Percentiles rank a stretch among this genome's conserved stretches.
Evolutionary conservation across 2,888 invertebrate species (phyloP).

Genomic region (Disparrhopalites patrizii): DNA sequence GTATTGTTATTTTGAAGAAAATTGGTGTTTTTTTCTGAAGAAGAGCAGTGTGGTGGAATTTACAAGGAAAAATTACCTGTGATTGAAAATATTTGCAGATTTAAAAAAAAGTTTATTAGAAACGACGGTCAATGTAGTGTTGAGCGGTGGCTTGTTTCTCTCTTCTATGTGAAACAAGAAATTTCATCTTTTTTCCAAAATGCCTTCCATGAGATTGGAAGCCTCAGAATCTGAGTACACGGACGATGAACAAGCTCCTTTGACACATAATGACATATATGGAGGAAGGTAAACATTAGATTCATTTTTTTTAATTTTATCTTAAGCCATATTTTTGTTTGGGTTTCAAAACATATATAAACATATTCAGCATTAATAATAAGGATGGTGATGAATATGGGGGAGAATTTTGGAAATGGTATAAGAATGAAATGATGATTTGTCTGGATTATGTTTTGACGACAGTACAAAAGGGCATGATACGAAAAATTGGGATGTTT

Average conservation of each 20-base stretch:
- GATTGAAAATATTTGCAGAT: conserved; percentile 14
- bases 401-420: conserved; percentile 9
- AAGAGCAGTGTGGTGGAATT: background rate
- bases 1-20: too few relatives aligned
- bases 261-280: conserved; percentile 76
- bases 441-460: conserved; percentile 17
- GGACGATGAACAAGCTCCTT: conserved; percentile 81
- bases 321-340: too few relatives aligned
- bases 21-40: background rate
- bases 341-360: background rate
- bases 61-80: background rate
- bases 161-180: conserved; percentile 1
- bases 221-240: conserved; percentile 46
- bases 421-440: conserved; percentile 4
- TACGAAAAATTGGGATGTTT: conserved; percentile 96
- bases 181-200: conserved; percentile 22
- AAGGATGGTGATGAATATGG: too few relatives aligned
- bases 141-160: conserved; percentile 5
- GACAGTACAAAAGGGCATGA: conserved; percentile 56
- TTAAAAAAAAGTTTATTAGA: conserved; percentile 7
- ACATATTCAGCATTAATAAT: background rate
- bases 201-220: conserved; percentile 48
- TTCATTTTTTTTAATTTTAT: background rate
- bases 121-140: conserved; percentile 19
- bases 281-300: conserved; percentile 76